phyloP scores from a whole-genome alignment of 2,113 vertebrate genomes.

The Strix aluco region DNA sequence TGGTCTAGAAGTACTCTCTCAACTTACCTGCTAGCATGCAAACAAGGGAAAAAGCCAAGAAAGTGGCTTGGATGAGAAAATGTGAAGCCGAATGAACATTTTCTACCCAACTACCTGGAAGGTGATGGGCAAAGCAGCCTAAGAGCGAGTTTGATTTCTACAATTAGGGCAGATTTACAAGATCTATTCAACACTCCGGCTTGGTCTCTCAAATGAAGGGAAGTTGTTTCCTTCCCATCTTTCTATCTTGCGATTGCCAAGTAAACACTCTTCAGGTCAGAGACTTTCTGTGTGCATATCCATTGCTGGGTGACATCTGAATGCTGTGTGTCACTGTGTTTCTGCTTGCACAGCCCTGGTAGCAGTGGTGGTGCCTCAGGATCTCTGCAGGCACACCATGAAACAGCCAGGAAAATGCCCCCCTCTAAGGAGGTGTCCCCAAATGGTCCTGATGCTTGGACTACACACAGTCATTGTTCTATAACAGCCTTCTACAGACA shows the following conservation, averaged over 20 bases:
- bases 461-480: background rate
- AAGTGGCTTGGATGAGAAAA: background rate
- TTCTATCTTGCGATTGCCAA: background rate
- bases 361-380: background rate
- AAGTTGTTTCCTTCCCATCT: background rate
- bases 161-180: background rate
- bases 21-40: background rate
- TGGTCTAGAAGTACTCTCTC: background rate
- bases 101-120: background rate
- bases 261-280: background rate
- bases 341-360: background rate
- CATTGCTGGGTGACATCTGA: background rate
- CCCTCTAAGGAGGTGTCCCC: background rate
- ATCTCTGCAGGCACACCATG: background rate
- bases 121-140: background rate
- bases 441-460: background rate
- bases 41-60: background rate
- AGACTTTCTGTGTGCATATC: background rate
- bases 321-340: background rate
- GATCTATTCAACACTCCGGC: background rate
- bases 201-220: background rate
- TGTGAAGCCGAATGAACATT: background rate
- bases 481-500: rapidly evolving
- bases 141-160: background rate
- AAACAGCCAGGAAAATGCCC: background rate